Conservation (phyloP, 2,888 invertebrate species). For the Pachymerium ferrugineum region DNA sequence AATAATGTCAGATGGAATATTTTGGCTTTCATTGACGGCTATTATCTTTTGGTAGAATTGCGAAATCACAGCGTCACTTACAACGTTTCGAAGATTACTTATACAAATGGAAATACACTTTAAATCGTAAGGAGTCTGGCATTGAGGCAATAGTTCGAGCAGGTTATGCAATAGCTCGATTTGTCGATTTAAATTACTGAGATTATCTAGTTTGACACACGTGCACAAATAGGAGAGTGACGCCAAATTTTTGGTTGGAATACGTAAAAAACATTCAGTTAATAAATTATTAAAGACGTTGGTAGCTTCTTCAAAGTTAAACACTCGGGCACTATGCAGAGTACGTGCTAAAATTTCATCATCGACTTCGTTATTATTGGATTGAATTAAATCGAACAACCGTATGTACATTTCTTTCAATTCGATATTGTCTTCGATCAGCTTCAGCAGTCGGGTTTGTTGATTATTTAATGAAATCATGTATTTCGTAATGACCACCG, state of each 20-base stretch:
- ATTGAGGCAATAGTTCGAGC: not conserved
- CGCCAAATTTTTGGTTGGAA: not conserved
- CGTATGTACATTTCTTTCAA: not conserved
- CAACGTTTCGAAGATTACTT: not conserved
- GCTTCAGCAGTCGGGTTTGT: not conserved
- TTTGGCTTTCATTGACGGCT: not conserved
- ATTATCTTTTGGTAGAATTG: not conserved
- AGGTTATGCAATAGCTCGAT: not conserved
- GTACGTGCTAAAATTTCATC: not conserved
- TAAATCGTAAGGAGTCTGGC: not conserved
- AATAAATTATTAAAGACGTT: not conserved
- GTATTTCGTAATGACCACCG: not conserved
- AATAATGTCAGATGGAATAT: not conserved
- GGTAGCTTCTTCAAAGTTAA: not conserved
- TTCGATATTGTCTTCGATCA: not conserved
- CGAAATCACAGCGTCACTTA: not conserved
- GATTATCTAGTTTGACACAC: not conserved
- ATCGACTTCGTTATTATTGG: not conserved
- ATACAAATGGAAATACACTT: not conserved
- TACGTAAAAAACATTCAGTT: not conserved
- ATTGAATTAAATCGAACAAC: not conserved
- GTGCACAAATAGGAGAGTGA: not conserved
- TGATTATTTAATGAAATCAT: not conserved
- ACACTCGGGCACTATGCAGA: not conserved
- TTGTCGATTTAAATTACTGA: not conserved